Percentiles rank a stretch among this genome's conserved stretches.
Evolutionary conservation across 2,113 vertebrate species (phyloP).

Genomic region (Pogona vitticeps): DNA sequence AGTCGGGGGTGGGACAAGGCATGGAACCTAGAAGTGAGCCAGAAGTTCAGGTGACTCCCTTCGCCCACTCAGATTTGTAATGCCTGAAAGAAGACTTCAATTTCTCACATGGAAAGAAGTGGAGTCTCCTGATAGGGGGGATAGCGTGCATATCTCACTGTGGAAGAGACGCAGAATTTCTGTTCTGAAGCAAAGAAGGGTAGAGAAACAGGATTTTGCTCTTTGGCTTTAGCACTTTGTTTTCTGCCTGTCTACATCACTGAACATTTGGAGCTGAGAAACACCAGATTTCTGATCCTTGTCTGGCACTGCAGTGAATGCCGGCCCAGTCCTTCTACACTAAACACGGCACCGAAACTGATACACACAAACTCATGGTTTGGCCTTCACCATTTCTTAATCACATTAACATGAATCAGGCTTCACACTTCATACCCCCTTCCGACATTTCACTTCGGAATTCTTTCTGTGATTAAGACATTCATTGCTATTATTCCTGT

Average conservation of each 20-base stretch:
- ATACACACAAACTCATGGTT: too few species aligned
- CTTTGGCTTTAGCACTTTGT: not conserved
- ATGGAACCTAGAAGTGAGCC: not conserved
- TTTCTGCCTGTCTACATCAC: not conserved
- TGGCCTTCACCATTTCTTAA: too few species aligned
- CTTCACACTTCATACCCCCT: not conserved
- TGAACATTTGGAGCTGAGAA: not conserved
- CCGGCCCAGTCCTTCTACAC: too few species aligned
- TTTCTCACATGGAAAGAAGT: not conserved
- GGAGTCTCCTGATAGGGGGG: not conserved
- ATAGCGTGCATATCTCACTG: not conserved
- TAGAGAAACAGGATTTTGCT: not conserved
- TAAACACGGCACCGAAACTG: too few species aligned
- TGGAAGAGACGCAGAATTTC: not conserved
- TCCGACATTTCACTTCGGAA: too few species aligned
- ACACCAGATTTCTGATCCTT: too few species aligned
- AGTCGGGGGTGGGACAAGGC: not conserved
- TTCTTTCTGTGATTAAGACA: too few species aligned
- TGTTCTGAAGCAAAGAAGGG: not conserved
- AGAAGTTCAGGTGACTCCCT: not conserved
- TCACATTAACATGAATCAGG: not conserved
- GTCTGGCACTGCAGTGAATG: not conserved
- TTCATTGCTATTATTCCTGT: too few species aligned
- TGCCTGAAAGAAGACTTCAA: not conserved
- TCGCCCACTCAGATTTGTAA: not conserved